phyloP scores from a whole-genome alignment of 2,113 vertebrate genomes.

The Coreoperca whiteheadi region DNA sequence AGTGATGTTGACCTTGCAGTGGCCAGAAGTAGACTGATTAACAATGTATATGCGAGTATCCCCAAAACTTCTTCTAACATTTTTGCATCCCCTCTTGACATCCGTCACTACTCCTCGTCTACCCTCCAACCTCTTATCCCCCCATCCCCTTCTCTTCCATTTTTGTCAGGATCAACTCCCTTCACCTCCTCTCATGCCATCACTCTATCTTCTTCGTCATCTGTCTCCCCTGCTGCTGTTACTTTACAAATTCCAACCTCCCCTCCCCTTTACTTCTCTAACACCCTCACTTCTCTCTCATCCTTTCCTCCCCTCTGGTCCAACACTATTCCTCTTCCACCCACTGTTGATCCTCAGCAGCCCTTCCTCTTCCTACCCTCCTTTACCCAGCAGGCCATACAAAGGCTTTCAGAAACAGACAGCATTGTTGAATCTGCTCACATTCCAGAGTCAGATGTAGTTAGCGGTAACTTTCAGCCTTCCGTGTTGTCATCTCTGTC shows the following conservation, averaged over 20 bases:
- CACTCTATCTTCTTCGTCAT: background rate
- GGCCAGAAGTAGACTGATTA: background rate
- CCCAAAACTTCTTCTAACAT: background rate
- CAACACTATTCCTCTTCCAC: background rate
- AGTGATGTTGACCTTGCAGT: background rate
- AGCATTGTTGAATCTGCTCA: slow-evolving; percentile 4
- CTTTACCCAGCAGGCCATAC: background rate
- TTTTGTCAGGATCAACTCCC: background rate
- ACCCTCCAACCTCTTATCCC: too few species aligned
- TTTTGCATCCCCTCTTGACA: background rate
- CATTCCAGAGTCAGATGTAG: background rate
- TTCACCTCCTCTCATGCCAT: background rate
- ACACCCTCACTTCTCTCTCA: background rate
- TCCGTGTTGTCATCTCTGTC: slow-evolving; percentile 25
- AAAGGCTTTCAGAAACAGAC: background rate
- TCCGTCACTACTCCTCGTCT: background rate
- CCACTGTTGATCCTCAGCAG: background rate
- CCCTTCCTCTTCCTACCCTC: background rate
- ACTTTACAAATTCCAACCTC: background rate
- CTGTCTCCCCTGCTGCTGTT: background rate
- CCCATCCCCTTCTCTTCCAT: background rate
- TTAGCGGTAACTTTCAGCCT: background rate
- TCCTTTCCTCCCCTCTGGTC: background rate
- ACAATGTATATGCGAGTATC: background rate
- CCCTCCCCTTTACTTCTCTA: background rate